Conservation (phyloP, 2,113 vertebrate genomes). For the Melierax canorus region DNA sequence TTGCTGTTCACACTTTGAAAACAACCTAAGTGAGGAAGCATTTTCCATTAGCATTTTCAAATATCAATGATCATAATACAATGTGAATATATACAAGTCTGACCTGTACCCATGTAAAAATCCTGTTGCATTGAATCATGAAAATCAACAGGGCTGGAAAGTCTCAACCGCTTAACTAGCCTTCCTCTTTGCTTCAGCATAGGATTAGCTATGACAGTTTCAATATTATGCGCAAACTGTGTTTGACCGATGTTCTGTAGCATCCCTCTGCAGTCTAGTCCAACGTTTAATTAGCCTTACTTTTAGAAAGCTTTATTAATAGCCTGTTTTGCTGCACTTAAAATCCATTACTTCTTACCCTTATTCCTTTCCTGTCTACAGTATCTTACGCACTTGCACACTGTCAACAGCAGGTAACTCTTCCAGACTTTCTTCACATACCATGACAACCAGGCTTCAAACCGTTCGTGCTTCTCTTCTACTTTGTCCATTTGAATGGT, state of each 20-base stretch:
- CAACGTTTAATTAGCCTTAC: neutral
- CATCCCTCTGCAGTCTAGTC: neutral
- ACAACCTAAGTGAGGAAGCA: neutral
- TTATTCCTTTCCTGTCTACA: neutral
- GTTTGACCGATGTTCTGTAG: accelerated
- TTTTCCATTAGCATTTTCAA: neutral
- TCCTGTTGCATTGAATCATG: neutral
- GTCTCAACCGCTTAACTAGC: neutral
- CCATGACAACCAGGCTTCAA: neutral
- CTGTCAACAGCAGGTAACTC: neutral
- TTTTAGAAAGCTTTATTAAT: neutral
- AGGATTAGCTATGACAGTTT: neutral
- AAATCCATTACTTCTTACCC: neutral
- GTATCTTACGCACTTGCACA: neutral
- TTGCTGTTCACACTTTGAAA: neutral
- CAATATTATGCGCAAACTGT: neutral
- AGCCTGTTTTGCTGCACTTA: neutral
- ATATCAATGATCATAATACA: neutral
- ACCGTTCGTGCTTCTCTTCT: neutral
- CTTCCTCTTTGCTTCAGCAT: neutral
- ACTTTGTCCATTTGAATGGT: neutral
- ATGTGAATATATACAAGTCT: neutral
- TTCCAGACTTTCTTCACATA: neutral
- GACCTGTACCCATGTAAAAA: neutral
- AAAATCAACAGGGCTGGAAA: neutral